Evolutionary conservation across 2,888 invertebrate genomes (phyloP), one percentile per base, ranked within the genome.

Genomic region (Agrypnus murinus): DNA sequence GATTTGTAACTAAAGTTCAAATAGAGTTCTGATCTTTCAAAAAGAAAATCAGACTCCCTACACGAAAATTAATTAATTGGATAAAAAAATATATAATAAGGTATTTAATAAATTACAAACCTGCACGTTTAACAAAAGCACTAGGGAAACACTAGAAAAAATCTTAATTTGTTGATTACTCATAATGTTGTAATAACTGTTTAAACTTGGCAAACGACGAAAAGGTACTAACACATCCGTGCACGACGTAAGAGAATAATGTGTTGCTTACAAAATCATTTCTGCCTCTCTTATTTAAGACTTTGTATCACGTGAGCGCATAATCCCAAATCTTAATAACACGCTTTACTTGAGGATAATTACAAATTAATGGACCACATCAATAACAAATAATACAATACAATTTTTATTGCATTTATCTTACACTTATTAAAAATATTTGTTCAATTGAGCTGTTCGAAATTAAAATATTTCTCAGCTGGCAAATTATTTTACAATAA

Each of bases 331-430:
- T 17, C 34, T 25, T 65, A 65, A 65, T 65, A 55, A 65, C 65
- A 65, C 57, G 65, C 45, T 65, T 65, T 58, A 46, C 58, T 45
- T 19, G 17, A 45, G 57, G 10, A 45, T 46, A 58, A 65, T 65
- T 65, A 50, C 55, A 65, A 65, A 65, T 57, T 57, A 57, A 65
- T 65, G 45, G 36, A 65, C 34, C 57, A 65, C 57, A 34, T 19
- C 57, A 65, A 65, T 65, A 65, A 65, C 55, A 65, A 65, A 25
- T 65, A 65, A 57, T 57, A 55, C 34, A 55, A 59, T 59, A 48
- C 58, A 48, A 48, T 12, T 50, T 66, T 66, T 66, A 66, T 66
- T 59, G 66, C 66, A 59, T 38, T 55, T 66, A 59, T 59, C 46
- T 57, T 58, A 64, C 64, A 53, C 32, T 57, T 65, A 58, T 65